Percentiles rank a stretch among this genome's conserved stretches.
Evolutionary conservation across 2,113 vertebrate species (phyloP).

Genomic region (Pseudonaja textilis): DNA sequence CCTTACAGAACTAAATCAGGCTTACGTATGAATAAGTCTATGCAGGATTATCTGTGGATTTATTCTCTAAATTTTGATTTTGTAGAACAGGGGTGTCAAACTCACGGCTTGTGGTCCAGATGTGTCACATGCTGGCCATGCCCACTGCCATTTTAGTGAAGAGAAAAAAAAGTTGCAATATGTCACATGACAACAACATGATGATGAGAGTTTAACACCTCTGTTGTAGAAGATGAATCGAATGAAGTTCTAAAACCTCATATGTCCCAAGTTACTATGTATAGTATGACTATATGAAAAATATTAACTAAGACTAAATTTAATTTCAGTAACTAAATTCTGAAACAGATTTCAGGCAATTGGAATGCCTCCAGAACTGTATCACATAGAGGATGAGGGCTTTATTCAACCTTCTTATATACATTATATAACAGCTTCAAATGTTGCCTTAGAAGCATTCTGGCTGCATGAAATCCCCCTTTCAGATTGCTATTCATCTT

Average conservation of each 20-base stretch:
- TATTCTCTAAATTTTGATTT: not conserved
- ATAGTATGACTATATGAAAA: not conserved
- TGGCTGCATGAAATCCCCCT: not conserved
- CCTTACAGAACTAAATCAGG: not conserved
- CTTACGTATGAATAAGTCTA: not conserved
- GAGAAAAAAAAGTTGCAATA: too few relatives aligned
- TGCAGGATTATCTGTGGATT: not conserved
- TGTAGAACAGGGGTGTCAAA: too few relatives aligned
- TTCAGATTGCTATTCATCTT: not conserved
- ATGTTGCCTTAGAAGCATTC: not conserved
- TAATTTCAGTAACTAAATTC: not conserved
- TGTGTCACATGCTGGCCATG: too few relatives aligned
- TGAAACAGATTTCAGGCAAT: not conserved
- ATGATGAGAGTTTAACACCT: too few relatives aligned
- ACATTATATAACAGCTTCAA: not conserved
- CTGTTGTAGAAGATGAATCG: not conserved
- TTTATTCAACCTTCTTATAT: not conserved
- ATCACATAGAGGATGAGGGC: not conserved
- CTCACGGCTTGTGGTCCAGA: too few relatives aligned
- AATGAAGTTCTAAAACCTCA: not conserved
- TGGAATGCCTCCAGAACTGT: not conserved
- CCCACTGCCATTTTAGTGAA: too few relatives aligned
- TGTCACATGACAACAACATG: too few relatives aligned
- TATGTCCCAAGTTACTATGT: not conserved
- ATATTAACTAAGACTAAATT: not conserved